A percentile compares a stretch with the other conserved stretches of the same genome.
Conservation (phyloP, 2,888 invertebrate genomes). For the Stictocephala bisonia region DNA sequence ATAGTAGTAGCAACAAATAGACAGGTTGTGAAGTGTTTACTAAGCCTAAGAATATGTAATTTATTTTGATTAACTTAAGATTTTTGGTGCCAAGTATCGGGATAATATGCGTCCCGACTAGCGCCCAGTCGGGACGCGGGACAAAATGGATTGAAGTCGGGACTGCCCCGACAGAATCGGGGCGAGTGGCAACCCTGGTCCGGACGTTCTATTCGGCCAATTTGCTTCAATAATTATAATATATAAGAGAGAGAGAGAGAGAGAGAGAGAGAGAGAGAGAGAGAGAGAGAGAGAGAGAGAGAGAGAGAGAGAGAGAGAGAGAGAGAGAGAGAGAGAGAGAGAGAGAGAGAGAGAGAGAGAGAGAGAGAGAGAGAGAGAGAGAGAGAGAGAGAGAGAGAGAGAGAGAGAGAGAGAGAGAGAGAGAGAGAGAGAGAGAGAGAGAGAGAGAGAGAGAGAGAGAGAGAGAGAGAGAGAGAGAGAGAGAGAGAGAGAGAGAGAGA, state of each 20-base stretch:
- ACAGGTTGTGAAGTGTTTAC: no score
- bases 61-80: no score
- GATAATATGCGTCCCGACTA: no score
- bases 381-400: not conserved
- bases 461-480: constrained; percentile 19
- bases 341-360: not conserved
- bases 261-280: constrained; percentile 19
- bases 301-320: not conserved
- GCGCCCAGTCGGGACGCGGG: no score
- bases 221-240: not conserved
- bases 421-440: not conserved
- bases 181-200: no score
- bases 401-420: constrained; percentile 19
- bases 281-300: constrained; percentile 19
- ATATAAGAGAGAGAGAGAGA: constrained; percentile 19
- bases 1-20: no score
- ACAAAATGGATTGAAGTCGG: no score
- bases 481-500: constrained; percentile 16
- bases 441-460: constrained; percentile 19
- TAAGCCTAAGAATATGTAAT: no score
- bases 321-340: constrained; percentile 13
- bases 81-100: no score
- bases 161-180: no score
- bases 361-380: not conserved
- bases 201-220: no score